Percentiles rank a stretch among this genome's conserved stretches.
Evolutionary conservation across 2,888 invertebrate genomes (phyloP).

Genomic region (Apotomis capreana): DNA sequence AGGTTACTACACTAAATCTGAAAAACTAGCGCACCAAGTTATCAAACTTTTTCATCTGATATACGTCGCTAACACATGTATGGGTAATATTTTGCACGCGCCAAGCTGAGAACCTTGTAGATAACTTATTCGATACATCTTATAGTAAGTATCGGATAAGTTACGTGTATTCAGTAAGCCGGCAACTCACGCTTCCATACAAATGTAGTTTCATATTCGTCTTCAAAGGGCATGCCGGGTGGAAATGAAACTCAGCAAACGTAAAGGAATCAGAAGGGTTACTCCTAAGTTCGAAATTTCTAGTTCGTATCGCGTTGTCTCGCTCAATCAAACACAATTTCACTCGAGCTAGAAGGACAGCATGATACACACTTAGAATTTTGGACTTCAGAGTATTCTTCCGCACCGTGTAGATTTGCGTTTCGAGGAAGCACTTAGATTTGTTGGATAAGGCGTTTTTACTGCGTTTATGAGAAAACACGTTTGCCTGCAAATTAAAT

Average conservation of each 20-base stretch:
- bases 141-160: not conserved
- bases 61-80: not conserved
- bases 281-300: not conserved
- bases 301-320: too few relatives aligned
- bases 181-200: not conserved
- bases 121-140: conserved; percentile 3
- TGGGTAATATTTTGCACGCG: not conserved
- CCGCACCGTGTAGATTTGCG: too few relatives aligned
- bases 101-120: not conserved
- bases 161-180: not conserved
- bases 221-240: not conserved
- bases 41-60: conserved; percentile 19
- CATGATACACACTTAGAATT: too few relatives aligned
- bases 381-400: too few relatives aligned
- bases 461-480: too few relatives aligned
- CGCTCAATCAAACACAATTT: too few relatives aligned
- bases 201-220: not conserved
- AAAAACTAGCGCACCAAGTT: conserved; percentile 14
- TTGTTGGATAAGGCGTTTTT: too few relatives aligned
- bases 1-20: conserved; percentile 6
- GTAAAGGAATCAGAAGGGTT: not conserved
- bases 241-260: not conserved
- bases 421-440: too few relatives aligned
- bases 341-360: too few relatives aligned
- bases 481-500: too few relatives aligned